These are phyloP conservation scores for Marcusenius ussheri DNA, from an alignment of 2,113 vertebrate species.

Conservation along the genomic window DNA sequence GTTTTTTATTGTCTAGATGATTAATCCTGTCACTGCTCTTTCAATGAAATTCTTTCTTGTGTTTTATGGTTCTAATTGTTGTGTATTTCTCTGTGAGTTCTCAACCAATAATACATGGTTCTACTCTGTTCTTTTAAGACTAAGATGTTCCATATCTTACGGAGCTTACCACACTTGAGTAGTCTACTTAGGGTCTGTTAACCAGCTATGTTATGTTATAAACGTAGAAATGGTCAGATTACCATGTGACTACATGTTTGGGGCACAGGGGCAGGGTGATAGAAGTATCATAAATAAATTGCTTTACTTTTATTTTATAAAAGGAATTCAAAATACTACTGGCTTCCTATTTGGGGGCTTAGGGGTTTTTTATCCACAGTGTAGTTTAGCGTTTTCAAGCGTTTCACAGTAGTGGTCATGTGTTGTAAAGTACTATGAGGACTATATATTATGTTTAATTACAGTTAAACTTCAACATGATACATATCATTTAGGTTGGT, in stretches of 20 bases:
- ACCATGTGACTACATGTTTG: background rate
- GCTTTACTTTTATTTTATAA: background rate
- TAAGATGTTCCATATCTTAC: background rate
- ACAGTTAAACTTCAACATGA: background rate
- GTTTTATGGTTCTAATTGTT: background rate
- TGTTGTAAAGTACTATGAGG: background rate
- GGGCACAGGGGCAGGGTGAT: background rate
- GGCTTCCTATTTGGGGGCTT: background rate
- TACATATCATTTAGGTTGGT: background rate
- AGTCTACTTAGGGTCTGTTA: background rate
- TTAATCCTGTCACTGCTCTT: background rate
- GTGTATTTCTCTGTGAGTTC: background rate
- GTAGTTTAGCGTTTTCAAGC: background rate
- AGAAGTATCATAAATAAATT: background rate
- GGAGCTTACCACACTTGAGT: background rate
- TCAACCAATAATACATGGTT: background rate
- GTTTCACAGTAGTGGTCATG: background rate
- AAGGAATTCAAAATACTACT: background rate
- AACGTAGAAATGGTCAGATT: conserved; percentile 2
- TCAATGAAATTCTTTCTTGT: background rate
- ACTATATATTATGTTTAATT: background rate
- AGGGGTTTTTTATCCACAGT: background rate
- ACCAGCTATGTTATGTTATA: background rate
- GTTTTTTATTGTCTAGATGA: background rate
- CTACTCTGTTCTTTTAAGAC: background rate